phyloP scores from a whole-genome alignment of 2,888 invertebrate genomes.

The Vanessa cardui region DNA sequence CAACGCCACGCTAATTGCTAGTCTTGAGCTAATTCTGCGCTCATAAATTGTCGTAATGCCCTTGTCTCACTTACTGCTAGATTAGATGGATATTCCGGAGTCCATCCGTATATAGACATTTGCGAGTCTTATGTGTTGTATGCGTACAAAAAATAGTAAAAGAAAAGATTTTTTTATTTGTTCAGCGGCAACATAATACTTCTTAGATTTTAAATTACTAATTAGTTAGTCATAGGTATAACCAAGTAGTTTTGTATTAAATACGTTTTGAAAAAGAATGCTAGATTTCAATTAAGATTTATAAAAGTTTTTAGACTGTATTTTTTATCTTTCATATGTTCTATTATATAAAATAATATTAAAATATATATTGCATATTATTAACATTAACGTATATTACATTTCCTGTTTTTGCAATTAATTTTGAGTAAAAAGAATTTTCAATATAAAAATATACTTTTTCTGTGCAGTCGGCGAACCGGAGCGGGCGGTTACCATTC shows the following conservation, averaged over 20 bases:
- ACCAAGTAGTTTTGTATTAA: too few species aligned
- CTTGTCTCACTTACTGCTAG: conserved; percentile 23
- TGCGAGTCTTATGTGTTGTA: not conserved
- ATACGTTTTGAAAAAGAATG: too few species aligned
- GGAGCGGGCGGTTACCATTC: conserved; percentile 80
- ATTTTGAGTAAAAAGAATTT: not conserved
- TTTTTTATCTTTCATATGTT: too few species aligned
- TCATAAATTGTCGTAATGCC: conserved; percentile 20
- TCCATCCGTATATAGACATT: conserved; percentile 5
- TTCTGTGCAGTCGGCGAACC: conserved; percentile 66
- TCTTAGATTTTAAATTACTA: too few species aligned
- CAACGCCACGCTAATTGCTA: conserved; percentile 47
- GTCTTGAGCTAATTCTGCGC: conserved; percentile 12
- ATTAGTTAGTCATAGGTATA: too few species aligned
- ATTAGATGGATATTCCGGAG: conserved; percentile 14
- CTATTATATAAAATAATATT: too few species aligned
- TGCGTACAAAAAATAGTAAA: not conserved
- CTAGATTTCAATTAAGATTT: too few species aligned
- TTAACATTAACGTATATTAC: too few species aligned
- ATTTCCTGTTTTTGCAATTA: too few species aligned
- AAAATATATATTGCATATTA: too few species aligned
- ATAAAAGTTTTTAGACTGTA: too few species aligned
- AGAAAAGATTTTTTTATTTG: not conserved
- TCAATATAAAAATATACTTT: not conserved
- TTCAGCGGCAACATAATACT: too few species aligned